Evolutionary conservation across 2,888 invertebrate genomes (phyloP).

Genomic region (Melieria omissa): DNA sequence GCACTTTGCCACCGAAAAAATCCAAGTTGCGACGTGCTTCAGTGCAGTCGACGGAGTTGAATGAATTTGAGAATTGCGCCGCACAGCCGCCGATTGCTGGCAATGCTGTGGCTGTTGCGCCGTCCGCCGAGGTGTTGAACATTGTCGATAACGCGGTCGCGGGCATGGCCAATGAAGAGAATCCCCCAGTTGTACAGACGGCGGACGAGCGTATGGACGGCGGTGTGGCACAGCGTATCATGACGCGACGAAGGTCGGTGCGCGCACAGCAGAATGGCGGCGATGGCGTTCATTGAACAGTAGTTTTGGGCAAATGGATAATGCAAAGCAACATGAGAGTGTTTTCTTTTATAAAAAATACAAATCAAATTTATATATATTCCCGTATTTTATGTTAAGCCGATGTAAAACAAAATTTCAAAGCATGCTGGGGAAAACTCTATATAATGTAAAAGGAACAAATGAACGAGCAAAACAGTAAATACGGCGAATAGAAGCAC

Average conservation of each 20-base stretch:
- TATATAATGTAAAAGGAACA: too few species aligned
- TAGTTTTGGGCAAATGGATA: not conserved
- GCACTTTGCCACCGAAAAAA: conserved; percentile 61
- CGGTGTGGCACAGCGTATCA: conserved; percentile 51
- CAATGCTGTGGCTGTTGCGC: not conserved
- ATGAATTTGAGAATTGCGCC: conserved; percentile 34
- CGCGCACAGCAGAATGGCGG: conserved; percentile 58
- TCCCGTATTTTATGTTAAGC: not conserved
- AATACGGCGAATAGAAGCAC: too few species aligned
- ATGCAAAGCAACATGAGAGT: not conserved
- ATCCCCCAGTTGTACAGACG: conserved; percentile 36
- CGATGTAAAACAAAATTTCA: too few species aligned
- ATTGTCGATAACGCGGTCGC: conserved; percentile 54
- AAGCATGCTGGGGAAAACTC: too few species aligned
- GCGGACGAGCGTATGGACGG: conserved; percentile 35
- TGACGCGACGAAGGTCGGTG: conserved; percentile 58
- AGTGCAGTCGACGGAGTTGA: conserved; percentile 43
- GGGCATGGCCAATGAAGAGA: conserved; percentile 56
- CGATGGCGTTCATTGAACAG: conserved; percentile 46
- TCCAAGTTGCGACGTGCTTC: conserved; percentile 57
- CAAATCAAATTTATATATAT: not conserved
- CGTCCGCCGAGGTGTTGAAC: conserved; percentile 12
- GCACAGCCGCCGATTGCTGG: not conserved
- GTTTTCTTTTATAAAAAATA: not conserved
- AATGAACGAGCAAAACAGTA: too few species aligned